Base-by-base conservation (phyloP, 1,140 invertebrate genomes). In the Cotesia glomerata region DNA sequence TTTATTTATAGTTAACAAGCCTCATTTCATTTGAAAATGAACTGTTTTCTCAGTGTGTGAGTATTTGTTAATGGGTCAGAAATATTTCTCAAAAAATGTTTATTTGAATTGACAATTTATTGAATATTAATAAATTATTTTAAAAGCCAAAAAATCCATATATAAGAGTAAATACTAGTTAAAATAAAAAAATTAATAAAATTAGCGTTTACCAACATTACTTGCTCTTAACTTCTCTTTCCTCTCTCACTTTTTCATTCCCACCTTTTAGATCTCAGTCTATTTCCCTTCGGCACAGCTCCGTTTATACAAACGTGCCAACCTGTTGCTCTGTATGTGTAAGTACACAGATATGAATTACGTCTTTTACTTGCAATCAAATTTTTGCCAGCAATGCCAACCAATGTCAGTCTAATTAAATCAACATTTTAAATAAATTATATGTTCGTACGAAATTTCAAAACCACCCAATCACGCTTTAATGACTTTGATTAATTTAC, bases 291-390 rank as follows among this genome's bases (percentile, higher is more conserved):
- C 54, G 49, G 34, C 61, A 36, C 51, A 65, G 56, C 11, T 61
- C 62, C 52, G 45, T 61, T 71, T 36, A 61, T 64, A 64, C 34
- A 71, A 71, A 71, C 54, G 61, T 71, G 69, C 69, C 69, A 71
- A 71, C 69, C 69, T 71, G 69, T 71, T 71, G 69, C 69, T 32
- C 62, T 54, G 34, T 56, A 9, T 56, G 26, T 51, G 39, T 49
- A 9, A 18, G 16, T n/a, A 51, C 51, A 59, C 26, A 59, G 8
- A 34, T 59, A 65, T 65, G 63, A 65, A 36, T 65, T 65, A 64
- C 62, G 18, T 35, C 18, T 16, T 35, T n/a, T n/a, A n/a, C 13
- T n/a, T 13, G 16, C 16, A 14, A 54, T 54, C 16, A 14, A 54
- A 14, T 16, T 14, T 54, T 54, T 54, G 3, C 11, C 52, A 54